Conservation (phyloP, 2,797 vertebrate genomes). For the Sebastes elongatus region DNA sequence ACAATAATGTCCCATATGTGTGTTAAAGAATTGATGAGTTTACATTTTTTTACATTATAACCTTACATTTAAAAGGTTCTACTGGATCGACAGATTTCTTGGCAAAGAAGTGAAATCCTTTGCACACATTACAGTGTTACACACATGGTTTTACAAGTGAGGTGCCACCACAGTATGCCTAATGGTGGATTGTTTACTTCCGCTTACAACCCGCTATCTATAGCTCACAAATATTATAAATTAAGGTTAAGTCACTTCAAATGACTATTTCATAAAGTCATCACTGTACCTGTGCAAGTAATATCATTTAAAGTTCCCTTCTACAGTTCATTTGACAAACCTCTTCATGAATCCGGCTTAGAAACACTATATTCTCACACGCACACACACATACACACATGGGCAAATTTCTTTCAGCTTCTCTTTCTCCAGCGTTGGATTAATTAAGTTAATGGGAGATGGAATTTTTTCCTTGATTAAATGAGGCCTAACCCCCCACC, state of each 20-base stretch:
- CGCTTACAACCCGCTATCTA: no score
- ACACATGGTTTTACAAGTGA: background rate
- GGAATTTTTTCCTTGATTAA: slow-evolving; percentile 81
- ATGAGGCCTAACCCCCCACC: slow-evolving; percentile 71
- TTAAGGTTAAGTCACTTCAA: background rate
- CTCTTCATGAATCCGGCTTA: slow-evolving; percentile 11
- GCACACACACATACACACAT: slow-evolving; percentile 13
- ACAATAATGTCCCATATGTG: no score
- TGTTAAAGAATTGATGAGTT: no score
- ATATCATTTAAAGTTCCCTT: slow-evolving; percentile 2
- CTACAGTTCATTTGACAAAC: slow-evolving; percentile 15
- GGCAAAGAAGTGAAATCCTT: background rate
- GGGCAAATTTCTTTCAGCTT: slow-evolving; percentile 34
- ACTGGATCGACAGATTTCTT: background rate
- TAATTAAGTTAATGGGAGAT: slow-evolving; percentile 85
- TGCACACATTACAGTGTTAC: background rate
- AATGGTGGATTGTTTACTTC: background rate
- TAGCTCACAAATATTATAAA: background rate
- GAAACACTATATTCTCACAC: slow-evolving; percentile 11
- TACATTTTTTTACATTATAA: background rate
- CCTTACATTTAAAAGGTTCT: background rate
- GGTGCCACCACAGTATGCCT: background rate
- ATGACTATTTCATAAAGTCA: background rate
- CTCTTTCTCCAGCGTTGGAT: slow-evolving; percentile 59
- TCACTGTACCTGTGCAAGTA: background rate